These are phyloP conservation scores for Anabas testudineus DNA, from an alignment of 2,797 vertebrate species.

Conservation along the genomic window DNA sequence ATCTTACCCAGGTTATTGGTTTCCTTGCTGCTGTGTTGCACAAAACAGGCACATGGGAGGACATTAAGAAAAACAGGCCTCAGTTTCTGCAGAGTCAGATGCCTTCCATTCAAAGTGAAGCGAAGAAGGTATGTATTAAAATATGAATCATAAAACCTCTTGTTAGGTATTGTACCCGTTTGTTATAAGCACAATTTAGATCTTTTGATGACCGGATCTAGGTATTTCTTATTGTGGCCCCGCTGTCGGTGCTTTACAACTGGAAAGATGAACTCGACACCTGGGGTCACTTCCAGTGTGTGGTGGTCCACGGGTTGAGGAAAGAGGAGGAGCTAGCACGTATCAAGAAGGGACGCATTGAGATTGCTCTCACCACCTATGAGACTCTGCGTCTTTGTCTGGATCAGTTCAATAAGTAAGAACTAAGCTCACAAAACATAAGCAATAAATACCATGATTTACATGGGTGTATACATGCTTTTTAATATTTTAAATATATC, in stretches of 20 bases:
- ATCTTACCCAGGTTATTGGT: constrained; percentile 88
- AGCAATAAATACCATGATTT: too few relatives aligned
- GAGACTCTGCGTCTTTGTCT: constrained; percentile 92
- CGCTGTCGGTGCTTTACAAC: constrained; percentile 95
- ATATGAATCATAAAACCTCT: neutral
- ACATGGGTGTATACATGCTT: neutral
- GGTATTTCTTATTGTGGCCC: constrained; percentile 95
- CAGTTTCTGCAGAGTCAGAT: constrained; percentile 90
- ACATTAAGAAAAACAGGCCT: constrained; percentile 94
- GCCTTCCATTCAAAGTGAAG: constrained; percentile 67
- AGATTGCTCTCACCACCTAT: constrained; percentile 94
- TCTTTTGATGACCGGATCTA: constrained; percentile 63
- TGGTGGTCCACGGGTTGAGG: constrained; percentile 90
- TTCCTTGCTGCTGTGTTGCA: constrained; percentile 93
- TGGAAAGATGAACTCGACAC: constrained; percentile 97
- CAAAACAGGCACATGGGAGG: constrained; percentile 94
- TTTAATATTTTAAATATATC: neutral
- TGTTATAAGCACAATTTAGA: constrained; percentile 20
- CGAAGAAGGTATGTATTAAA: constrained; percentile 86
- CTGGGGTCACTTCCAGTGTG: constrained; percentile 93
- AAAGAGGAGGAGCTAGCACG: constrained; percentile 90
- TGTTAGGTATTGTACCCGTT: neutral
- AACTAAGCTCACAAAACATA: neutral
- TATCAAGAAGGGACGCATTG: constrained; percentile 89
- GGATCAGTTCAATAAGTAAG: constrained; percentile 93